Evolutionary conservation across 2,113 vertebrate genomes (phyloP).

Genomic region (Acanthochromis polyacanthus): DNA sequence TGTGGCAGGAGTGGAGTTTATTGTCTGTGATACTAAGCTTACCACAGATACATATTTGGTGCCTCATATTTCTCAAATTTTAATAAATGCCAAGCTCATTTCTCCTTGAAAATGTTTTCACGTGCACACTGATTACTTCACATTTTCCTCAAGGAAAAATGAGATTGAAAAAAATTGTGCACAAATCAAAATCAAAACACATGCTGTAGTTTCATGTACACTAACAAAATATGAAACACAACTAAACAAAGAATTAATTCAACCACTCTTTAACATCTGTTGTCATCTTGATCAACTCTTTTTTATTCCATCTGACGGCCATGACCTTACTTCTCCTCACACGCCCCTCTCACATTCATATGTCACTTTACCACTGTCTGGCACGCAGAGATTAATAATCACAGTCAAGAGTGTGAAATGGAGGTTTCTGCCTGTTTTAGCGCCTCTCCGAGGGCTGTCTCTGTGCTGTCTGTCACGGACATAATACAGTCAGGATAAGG

Average conservation of each 20-base stretch:
- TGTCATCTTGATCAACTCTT: conserved; percentile 12
- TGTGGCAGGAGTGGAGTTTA: conserved; percentile 83
- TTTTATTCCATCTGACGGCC: conserved; percentile 28
- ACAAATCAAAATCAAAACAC: not conserved
- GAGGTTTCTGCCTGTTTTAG: conserved; percentile 62
- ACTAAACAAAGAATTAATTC: conserved; percentile 26
- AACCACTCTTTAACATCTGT: conserved; percentile 12
- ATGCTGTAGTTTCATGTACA: not conserved
- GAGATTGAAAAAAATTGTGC: not conserved
- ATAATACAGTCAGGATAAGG: conserved; percentile 68
- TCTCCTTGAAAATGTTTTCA: not conserved
- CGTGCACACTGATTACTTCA: not conserved
- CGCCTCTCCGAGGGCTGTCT: conserved; percentile 54
- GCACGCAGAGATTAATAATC: conserved; percentile 59
- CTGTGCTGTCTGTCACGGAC: conserved; percentile 66
- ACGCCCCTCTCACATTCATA: conserved; percentile 40
- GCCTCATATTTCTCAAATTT: conserved; percentile 29
- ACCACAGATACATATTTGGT: conserved; percentile 69
- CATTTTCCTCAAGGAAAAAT: not conserved
- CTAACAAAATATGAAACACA: conserved; percentile 1
- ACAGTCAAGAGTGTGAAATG: conserved; percentile 67
- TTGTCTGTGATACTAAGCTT: conserved; percentile 83
- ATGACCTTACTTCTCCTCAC: conserved; percentile 50
- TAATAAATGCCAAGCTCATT: conserved; percentile 13
- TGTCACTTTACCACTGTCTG: conserved; percentile 34